A percentile compares a stretch with the other conserved stretches of the same genome.
Evolutionary conservation across 2,797 vertebrate genomes (phyloP).

Genomic region (Falco naumanni): DNA sequence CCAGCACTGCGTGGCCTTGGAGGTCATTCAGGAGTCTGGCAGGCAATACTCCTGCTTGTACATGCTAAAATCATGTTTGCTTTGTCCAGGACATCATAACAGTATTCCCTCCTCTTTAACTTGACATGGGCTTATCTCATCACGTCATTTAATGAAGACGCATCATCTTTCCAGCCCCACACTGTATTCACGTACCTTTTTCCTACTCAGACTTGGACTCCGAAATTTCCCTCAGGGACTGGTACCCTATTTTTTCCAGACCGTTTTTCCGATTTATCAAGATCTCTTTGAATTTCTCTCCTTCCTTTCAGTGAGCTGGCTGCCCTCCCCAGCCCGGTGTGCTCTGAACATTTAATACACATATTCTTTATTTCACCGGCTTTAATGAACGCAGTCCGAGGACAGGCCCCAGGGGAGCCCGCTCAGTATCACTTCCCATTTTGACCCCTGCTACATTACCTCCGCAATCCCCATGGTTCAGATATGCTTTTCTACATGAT

Average conservation of each 20-base stretch:
- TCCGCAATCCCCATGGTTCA: neutral
- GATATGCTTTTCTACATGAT: neutral
- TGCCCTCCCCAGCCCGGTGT: neutral
- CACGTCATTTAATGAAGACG: neutral
- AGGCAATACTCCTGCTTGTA: neutral
- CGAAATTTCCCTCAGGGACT: neutral
- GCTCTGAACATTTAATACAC: neutral
- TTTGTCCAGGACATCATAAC: neutral
- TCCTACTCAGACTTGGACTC: neutral
- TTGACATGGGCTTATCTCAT: neutral
- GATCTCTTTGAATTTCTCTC: neutral
- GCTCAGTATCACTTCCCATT: neutral
- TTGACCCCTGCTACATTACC: constrained; percentile 26
- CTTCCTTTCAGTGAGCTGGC: neutral
- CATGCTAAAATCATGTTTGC: neutral
- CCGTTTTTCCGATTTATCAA: neutral
- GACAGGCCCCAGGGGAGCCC: neutral
- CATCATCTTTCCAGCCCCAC: neutral
- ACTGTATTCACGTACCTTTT: fast-evolving
- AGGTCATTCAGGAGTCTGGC: neutral
- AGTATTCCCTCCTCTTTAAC: neutral
- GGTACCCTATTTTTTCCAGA: neutral
- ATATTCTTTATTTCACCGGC: neutral
- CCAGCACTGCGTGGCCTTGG: neutral
- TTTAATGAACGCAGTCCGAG: fast-evolving